A percentile compares a stretch with the other conserved stretches of the same genome.
phyloP scores from a whole-genome alignment of 2,888 invertebrate genomes.

The Acronicta alni region DNA sequence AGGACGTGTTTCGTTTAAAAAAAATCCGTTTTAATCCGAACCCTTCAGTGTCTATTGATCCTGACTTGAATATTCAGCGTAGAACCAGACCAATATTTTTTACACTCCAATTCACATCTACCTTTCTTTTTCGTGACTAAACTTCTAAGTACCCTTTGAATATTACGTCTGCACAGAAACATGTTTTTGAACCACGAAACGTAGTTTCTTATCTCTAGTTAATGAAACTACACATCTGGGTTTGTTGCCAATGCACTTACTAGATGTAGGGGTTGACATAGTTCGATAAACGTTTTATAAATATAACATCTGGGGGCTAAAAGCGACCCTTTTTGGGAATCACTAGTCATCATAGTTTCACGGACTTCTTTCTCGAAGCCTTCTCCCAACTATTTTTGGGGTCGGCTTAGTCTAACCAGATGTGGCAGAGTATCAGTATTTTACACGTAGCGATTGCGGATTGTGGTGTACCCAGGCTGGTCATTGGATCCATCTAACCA shows the following conservation, averaged over 20 bases:
- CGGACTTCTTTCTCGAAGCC: too few relatives aligned
- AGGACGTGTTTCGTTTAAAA: conserved; percentile 43
- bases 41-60: conserved; percentile 64
- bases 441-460: too few relatives aligned
- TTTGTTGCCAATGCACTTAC: conserved; percentile 6
- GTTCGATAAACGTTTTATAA: too few relatives aligned
- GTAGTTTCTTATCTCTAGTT: conserved; percentile 41
- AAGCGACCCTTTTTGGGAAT: too few relatives aligned
- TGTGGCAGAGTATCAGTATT: too few relatives aligned
- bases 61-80: conserved; percentile 66
- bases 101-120: conserved; percentile 66
- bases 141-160: conserved; percentile 61
- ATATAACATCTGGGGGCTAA: too few relatives aligned
- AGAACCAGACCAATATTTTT: conserved; percentile 67
- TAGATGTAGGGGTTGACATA: background rate
- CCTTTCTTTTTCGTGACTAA: conserved; percentile 70
- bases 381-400: too few relatives aligned
- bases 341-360: too few relatives aligned
- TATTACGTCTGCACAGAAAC: conserved; percentile 56
- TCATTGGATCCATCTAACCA: too few relatives aligned
- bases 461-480: too few relatives aligned
- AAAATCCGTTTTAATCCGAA: conserved; percentile 61
- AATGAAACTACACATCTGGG: conserved; percentile 40
- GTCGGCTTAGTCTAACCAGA: too few relatives aligned
- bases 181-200: conserved; percentile 50